These are phyloP conservation scores for Rhinogobio ventralis DNA, from an alignment of 2,797 vertebrate genomes.

Conservation along the genomic window DNA sequence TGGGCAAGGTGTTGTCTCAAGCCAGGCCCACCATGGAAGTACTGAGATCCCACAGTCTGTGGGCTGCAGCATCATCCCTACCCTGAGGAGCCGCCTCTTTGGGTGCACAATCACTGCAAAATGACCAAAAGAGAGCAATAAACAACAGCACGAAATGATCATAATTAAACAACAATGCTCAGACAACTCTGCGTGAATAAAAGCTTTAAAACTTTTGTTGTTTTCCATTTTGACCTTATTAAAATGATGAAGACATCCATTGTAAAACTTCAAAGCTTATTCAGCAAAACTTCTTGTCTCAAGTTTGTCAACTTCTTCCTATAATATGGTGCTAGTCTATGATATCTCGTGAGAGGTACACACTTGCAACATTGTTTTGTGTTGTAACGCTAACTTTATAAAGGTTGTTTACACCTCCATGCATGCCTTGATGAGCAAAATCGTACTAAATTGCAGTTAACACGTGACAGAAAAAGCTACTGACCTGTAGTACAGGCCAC, in stretches of 20 bases:
- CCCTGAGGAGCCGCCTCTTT: slow-evolving; percentile 72
- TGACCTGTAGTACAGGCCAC: slow-evolving; percentile 80
- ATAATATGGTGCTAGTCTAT: neutral
- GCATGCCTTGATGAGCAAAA: neutral
- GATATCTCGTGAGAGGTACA: neutral
- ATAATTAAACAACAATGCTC: neutral
- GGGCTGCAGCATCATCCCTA: slow-evolving; percentile 70
- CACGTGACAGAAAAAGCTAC: slow-evolving; percentile 26
- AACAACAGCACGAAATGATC: neutral
- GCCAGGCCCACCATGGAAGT: slow-evolving; percentile 75
- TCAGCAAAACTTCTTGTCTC: neutral
- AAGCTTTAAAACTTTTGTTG: neutral
- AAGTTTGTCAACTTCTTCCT: neutral
- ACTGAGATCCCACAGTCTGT: slow-evolving; percentile 79
- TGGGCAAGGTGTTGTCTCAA: slow-evolving; percentile 52
- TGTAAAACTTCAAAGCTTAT: neutral
- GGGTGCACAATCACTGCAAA: slow-evolving; percentile 73
- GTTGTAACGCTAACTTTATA: neutral
- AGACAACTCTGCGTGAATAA: neutral
- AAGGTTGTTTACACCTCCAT: neutral
- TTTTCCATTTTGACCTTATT: neutral
- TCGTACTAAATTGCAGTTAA: neutral
- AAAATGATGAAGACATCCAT: neutral
- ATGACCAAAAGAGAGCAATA: neutral
- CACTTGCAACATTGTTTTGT: neutral